Percentiles rank a stretch among this genome's conserved stretches.
These are phyloP conservation scores for Grammomys dolichurus DNA, from an alignment of 2,113 vertebrate genomes.

Conservation along the genomic window DNA sequence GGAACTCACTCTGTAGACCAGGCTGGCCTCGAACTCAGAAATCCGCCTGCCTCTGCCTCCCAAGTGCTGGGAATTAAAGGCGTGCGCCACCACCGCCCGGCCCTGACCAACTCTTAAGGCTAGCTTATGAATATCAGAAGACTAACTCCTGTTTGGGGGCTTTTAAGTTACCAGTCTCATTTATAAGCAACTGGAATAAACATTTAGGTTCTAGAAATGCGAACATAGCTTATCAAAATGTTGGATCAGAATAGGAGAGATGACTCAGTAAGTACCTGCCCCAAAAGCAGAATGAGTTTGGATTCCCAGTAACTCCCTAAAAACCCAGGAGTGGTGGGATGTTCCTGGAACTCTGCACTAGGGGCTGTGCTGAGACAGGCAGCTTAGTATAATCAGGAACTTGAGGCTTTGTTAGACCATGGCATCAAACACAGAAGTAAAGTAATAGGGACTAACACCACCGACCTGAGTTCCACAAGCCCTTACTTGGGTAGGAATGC, in stretches of 20 bases:
- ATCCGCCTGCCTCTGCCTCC: too few relatives aligned
- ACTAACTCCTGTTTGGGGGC: background rate
- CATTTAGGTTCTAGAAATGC: slow-evolving; percentile 20
- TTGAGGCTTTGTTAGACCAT: background rate
- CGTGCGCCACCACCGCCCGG: too few relatives aligned
- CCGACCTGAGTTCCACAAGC: too few relatives aligned
- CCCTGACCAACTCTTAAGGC: background rate
- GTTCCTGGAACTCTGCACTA: background rate
- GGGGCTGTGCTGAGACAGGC: background rate
- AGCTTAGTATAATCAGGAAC: background rate
- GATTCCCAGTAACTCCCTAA: background rate
- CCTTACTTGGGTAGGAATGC: too few relatives aligned
- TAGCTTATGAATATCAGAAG: slow-evolving; percentile 29
- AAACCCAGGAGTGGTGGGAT: background rate
- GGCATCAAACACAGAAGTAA: background rate
- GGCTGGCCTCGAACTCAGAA: too few relatives aligned
- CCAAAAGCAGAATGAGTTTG: background rate
- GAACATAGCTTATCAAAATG: background rate
- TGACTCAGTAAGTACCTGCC: background rate
- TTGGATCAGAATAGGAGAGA: background rate
- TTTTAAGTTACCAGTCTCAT: background rate
- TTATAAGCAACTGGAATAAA: background rate
- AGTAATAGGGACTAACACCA: background rate
- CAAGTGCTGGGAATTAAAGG: too few relatives aligned
- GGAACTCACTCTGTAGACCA: too few relatives aligned